These are phyloP conservation scores for Parasteatoda tepidariorum DNA, from an alignment of 1,140 invertebrate genomes.

Conservation along the genomic window DNA sequence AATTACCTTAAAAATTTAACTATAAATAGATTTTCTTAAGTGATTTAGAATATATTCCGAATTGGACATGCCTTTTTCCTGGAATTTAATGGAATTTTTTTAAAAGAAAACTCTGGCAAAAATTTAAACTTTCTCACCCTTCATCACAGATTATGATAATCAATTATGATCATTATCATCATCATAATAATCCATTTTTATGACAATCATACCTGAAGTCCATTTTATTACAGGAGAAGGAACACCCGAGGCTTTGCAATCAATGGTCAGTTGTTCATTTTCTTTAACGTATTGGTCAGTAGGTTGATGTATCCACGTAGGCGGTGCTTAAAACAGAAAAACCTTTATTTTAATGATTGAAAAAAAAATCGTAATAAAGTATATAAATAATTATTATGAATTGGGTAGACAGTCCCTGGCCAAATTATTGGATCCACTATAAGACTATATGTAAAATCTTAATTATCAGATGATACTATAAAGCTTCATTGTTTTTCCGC, in stretches of 20 bases:
- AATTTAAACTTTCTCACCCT: not conserved
- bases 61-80: not conserved
- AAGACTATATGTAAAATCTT: too few relatives aligned
- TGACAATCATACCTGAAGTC: conserved; percentile 44
- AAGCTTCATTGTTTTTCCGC: too few relatives aligned
- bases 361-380: too few relatives aligned
- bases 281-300: conserved; percentile 65
- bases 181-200: not conserved
- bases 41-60: too few relatives aligned
- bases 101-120: not conserved
- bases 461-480: too few relatives aligned
- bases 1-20: too few relatives aligned
- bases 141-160: not conserved
- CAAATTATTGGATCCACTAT: too few relatives aligned
- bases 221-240: conserved; percentile 15
- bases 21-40: too few relatives aligned
- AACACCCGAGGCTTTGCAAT: not conserved
- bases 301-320: conserved; percentile 9
- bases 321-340: conserved; percentile 6
- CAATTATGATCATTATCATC: not conserved
- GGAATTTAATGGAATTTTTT: not conserved
- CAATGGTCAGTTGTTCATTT: not conserved
- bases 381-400: too few relatives aligned
- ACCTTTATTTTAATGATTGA: too few relatives aligned
- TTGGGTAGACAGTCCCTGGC: too few relatives aligned